phyloP scores from a whole-genome alignment of 1,140 invertebrate genomes.

The Pararge aegeria region DNA sequence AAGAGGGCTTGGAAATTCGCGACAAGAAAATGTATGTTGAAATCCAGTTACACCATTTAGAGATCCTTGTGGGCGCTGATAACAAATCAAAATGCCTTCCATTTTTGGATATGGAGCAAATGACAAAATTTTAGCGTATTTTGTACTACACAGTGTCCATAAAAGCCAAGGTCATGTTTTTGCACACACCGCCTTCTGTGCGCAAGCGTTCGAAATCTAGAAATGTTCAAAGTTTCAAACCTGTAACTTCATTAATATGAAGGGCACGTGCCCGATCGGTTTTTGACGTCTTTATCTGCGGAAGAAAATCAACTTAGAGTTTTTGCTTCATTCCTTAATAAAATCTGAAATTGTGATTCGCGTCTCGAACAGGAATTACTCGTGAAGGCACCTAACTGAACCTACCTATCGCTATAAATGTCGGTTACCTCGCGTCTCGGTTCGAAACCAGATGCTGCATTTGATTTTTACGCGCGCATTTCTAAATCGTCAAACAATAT shows the following conservation, averaged over 20 bases:
- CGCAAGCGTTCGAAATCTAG: background rate
- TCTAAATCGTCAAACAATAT: background rate
- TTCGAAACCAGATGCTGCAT: background rate
- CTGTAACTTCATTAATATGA: constrained; percentile 22
- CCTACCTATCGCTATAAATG: background rate
- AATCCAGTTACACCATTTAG: background rate
- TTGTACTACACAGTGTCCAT: constrained; percentile 5
- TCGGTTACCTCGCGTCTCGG: background rate
- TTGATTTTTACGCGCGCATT: background rate
- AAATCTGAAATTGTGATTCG: constrained; percentile 29
- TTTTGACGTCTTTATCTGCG: constrained; percentile 30
- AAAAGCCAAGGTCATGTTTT: constrained; percentile 18
- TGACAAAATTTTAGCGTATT: background rate
- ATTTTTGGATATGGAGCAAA: constrained; percentile 6
- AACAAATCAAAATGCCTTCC: background rate
- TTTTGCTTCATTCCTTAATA: constrained; percentile 23
- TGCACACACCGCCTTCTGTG: background rate
- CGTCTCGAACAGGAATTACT: constrained; percentile 12
- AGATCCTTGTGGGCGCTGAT: background rate
- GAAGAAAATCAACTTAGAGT: constrained; percentile 25
- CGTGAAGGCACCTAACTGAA: background rate
- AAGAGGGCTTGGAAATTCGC: background rate
- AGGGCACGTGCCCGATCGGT: constrained; percentile 22
- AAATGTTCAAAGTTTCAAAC: constrained; percentile 9
- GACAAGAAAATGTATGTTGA: background rate